Evolutionary conservation across 2,797 vertebrate species (phyloP), one percentile per base, ranked within the genome.

Genomic region (Capromys pilorides): DNA sequence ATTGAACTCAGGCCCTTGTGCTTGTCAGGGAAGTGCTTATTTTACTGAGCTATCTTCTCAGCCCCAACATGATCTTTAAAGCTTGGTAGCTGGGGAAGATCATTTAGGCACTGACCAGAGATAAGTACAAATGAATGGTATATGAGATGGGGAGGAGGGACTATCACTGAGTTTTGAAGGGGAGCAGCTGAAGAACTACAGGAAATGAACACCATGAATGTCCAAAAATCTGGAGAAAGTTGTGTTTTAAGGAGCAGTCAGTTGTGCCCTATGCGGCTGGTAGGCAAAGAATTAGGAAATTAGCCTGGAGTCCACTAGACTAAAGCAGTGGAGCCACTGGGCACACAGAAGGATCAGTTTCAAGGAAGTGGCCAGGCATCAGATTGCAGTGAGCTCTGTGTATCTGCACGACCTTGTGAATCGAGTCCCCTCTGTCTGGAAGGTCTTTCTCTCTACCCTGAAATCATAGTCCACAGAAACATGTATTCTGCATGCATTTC

Each of bases 151-250:
- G 14, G 54, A 59, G 24, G 31, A 67, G 21, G 45, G 13, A 9
- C 3, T 36, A 16, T 7, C 6, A 19, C 4, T 21, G 7, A 18
- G 19, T 36, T 5, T 24, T 41, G 36, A n/a, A 5, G 5, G 57
- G 18, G 41, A 22, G 36, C 13, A n/a, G 2, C 16, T 6, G 4
- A 66, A 88, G 21, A 81, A 36, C 49, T 5, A 7, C 13, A 24
- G 13, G 5, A 28, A 10, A 45, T 11, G 61, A 85, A n/a, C 13
- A 12, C 11, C 2, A 1, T 28, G 14, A 0, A 4, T 36, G 1
- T 62, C 12, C 79, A 13, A 26, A 71, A 10, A n/a, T 22, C 11
- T 14, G 4, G 28, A 78, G 28, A 73, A 36, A 39, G 13, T 2
- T 11, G 2, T 75, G 16, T 71, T 73, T 54, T 88, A 39, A 5